Evolutionary conservation across 2,797 vertebrate genomes (phyloP).

Genomic region (Pantherophis vulpinus): DNA sequence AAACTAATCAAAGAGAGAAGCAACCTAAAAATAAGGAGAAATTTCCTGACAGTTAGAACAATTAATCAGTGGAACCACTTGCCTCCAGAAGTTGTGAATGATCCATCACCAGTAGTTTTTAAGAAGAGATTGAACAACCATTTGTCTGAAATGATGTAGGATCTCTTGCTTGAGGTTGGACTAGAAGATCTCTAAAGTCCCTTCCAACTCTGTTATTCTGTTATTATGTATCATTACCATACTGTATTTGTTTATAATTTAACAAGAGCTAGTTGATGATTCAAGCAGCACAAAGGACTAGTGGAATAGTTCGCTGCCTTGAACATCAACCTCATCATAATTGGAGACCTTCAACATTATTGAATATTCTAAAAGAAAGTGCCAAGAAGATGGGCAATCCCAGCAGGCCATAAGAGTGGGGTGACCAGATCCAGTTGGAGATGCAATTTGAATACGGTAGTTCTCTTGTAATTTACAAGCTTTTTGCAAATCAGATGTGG

Average conservation of each 20-base stretch:
- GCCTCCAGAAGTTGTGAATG: background rate
- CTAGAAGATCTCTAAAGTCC: too few species aligned
- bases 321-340: background rate
- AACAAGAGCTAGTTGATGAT: background rate
- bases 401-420: background rate
- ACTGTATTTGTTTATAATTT: background rate
- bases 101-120: background rate
- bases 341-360: background rate
- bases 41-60: background rate
- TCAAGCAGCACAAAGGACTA: background rate
- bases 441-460: background rate
- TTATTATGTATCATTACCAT: background rate
- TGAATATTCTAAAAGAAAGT: background rate
- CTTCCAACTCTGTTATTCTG: background rate
- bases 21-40: background rate
- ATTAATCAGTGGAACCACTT: background rate
- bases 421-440: background rate
- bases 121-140: background rate
- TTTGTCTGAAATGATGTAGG: background rate
- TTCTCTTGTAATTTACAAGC: background rate
- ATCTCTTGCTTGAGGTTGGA: background rate
- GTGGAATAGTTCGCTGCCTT: background rate
- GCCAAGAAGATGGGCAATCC: background rate
- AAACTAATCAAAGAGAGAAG: background rate
- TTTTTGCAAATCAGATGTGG: background rate